phyloP scores from a whole-genome alignment of 2,888 invertebrate genomes.

The Serripes groenlandicus region DNA sequence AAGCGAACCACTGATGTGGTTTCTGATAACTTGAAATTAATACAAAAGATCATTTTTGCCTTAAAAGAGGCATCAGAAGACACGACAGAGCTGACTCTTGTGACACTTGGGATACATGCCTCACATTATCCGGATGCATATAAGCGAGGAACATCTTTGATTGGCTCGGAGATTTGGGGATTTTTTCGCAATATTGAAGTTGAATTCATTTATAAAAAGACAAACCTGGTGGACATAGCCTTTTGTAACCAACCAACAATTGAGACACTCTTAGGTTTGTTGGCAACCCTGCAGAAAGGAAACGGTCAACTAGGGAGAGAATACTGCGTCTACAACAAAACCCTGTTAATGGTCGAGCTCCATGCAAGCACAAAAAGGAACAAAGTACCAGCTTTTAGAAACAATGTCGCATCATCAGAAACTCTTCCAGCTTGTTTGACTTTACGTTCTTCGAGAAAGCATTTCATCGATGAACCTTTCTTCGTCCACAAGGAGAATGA shows the following conservation, averaged over 20 bases:
- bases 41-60: neutral
- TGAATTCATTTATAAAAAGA: constrained; percentile 29
- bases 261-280: neutral
- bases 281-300: neutral
- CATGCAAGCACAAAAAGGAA: neutral
- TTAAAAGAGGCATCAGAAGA: neutral
- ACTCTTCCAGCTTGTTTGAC: no score
- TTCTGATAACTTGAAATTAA: neutral
- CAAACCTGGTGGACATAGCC: constrained; percentile 40
- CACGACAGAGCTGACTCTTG: neutral
- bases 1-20: neutral
- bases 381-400: constrained; percentile 1
- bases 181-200: constrained; percentile 33
- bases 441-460: neutral
- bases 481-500: neutral
- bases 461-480: neutral
- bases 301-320: neutral
- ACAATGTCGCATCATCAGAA: neutral
- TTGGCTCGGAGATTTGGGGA: constrained; percentile 67
- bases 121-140: neutral
- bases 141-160: neutral
- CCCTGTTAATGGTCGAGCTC: neutral
- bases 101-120: neutral
- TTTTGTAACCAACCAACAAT: neutral
- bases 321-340: neutral